Percentiles rank a stretch among this genome's conserved stretches.
Evolutionary conservation across 2,113 vertebrate species (phyloP).

Genomic region (Lucifuga dentata): DNA sequence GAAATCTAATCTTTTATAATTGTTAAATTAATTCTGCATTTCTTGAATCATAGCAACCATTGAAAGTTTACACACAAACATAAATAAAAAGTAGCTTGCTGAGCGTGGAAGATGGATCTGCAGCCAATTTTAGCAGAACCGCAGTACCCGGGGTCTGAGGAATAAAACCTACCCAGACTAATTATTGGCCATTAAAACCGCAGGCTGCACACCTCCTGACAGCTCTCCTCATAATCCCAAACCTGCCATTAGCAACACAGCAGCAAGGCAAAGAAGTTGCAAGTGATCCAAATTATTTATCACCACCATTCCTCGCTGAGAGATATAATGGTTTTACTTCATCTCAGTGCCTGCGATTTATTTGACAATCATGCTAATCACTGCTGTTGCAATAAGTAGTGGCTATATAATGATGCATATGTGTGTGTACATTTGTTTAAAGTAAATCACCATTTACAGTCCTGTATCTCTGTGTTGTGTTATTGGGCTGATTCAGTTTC

Average conservation of each 20-base stretch:
- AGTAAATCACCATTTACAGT: too few species aligned
- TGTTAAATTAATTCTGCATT: slow-evolving; percentile 5
- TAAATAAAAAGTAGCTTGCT: background rate
- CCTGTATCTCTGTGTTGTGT: too few species aligned
- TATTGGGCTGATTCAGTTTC: background rate
- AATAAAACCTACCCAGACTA: background rate
- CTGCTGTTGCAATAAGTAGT: background rate
- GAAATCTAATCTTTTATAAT: too few species aligned
- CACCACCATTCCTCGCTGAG: slow-evolving; percentile 9
- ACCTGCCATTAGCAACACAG: slow-evolving; percentile 31
- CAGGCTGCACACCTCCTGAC: slow-evolving; percentile 18
- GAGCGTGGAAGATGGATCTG: background rate
- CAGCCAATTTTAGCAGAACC: background rate
- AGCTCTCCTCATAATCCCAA: slow-evolving; percentile 20
- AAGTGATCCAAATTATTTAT: slow-evolving; percentile 48
- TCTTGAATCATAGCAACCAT: background rate
- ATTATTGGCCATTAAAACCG: slow-evolving; percentile 13
- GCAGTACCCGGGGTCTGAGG: background rate
- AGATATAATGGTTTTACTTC: slow-evolving; percentile 18
- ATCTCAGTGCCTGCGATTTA: background rate
- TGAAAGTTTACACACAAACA: slow-evolving; percentile 1
- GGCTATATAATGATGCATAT: background rate
- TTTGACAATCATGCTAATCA: background rate
- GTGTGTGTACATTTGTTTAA: too few species aligned
- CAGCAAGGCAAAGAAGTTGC: slow-evolving; percentile 9